Base-by-base conservation (phyloP, 1,140 invertebrate genomes). In the Zaprionus ornatus region DNA sequence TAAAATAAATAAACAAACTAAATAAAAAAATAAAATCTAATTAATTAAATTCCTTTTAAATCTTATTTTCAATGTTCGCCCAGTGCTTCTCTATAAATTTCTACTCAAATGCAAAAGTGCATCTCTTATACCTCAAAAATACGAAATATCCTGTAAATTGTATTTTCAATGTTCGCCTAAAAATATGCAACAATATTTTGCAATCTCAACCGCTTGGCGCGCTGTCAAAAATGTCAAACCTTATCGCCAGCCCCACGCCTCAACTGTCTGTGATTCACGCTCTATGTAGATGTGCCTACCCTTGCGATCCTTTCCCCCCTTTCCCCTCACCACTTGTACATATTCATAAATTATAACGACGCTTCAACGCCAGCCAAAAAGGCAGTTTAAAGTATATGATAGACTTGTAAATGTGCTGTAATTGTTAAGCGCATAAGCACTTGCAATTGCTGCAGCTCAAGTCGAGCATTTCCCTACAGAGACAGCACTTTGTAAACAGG, bases 271-370 rank as follows among this genome's bases (percentile, higher is more conserved):
- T 9, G 40, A n/a, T 27, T 19, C 21, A 25, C 17, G 27, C 25
- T 63, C 21, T 32, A 15, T 35, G 29, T 15, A n/a, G 6, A 32
- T 56, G 27, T 35, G 15, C 0, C 4, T 15, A 42, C 40, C 40
- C 27, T 37, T 6, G 10, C 52, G n/a, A n/a, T n/a, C 80, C 59
- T 17, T n/a, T 40, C 42, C 17, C 17, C 5, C 9, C 6, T 3
- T 0, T 13, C 1, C 9, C 17, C 19, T 19, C 4, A 57, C 17
- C 48, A n/a, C n/a, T 42, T 74, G 64, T 82, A 77, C 83, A 79
- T 77, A 88, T 86, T 86, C 73, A 87, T 87, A 87, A 88, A 87
- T 87, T 80, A 88, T 88, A 88, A 83, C 54, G 63, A 65, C 64
- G 67, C 73, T 74, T 86, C 83, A 80, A 82, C 80, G 80, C 60